Evolutionary conservation across 2,797 vertebrate genomes (phyloP).

Genomic region (Falco peregrinus): DNA sequence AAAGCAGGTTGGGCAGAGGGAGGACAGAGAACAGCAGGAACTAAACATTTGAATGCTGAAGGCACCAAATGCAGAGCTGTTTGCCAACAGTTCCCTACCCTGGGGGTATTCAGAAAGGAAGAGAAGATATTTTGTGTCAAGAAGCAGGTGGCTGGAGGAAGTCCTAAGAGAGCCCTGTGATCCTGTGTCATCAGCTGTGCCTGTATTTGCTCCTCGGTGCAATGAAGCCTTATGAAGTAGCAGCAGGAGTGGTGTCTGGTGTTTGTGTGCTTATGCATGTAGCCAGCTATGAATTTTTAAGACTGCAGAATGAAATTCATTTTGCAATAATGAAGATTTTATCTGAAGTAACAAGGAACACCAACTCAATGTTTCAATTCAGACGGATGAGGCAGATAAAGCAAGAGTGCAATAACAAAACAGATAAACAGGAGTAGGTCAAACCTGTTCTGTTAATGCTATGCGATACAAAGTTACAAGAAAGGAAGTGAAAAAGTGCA

Average conservation of each 20-base stretch:
- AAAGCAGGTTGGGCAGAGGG: neutral
- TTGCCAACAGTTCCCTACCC: neutral
- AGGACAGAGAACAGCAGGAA: neutral
- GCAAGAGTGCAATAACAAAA: neutral
- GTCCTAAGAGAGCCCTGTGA: neutral
- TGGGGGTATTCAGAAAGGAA: neutral
- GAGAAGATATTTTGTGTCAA: neutral
- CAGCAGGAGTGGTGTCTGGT: neutral
- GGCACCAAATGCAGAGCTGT: neutral
- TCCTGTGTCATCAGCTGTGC: neutral
- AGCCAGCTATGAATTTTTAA: conserved; percentile 32
- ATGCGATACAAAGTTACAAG: neutral
- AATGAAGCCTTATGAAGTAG: neutral
- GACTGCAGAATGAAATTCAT: conserved; percentile 4
- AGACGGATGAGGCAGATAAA: neutral
- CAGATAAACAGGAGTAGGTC: neutral
- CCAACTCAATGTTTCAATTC: neutral
- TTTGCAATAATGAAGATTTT: conserved; percentile 46
- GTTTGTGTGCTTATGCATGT: neutral
- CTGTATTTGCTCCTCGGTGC: neutral
- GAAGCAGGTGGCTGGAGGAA: neutral
- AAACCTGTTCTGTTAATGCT: neutral
- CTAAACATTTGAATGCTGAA: neutral
- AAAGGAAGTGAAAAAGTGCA: neutral
- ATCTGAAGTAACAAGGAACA: neutral